Percentiles rank a stretch among this genome's conserved stretches.
Evolutionary conservation across 2,113 vertebrate genomes (phyloP).

Genomic region (Anarhynchus alexandrinus): DNA sequence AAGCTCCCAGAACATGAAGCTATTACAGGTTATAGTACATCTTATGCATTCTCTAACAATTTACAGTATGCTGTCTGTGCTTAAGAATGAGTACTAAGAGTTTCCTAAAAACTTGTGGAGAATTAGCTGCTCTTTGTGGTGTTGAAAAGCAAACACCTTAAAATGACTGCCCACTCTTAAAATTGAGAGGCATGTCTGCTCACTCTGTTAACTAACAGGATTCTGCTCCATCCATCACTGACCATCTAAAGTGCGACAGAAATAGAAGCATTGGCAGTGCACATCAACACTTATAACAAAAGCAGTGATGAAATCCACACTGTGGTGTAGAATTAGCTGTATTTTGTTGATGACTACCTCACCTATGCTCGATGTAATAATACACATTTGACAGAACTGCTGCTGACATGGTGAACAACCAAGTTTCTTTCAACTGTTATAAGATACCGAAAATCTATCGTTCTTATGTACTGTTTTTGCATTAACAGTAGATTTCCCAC

Average conservation of each 20-base stretch:
- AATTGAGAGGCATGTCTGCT: neutral
- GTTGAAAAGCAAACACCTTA: neutral
- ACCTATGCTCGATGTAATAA: neutral
- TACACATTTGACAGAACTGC: neutral
- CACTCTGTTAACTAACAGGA: neutral
- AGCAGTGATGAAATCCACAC: neutral
- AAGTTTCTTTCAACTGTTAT: neutral
- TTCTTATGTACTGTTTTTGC: neutral
- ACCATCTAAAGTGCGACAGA: neutral
- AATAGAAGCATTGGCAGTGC: neutral
- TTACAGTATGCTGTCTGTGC: neutral
- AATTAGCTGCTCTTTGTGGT: neutral
- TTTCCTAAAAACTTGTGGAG: neutral
- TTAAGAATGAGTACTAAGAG: neutral
- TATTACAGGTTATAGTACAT: neutral
- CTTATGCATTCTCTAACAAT: neutral
- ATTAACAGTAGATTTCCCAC: neutral
- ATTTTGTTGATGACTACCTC: neutral
- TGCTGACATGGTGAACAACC: neutral
- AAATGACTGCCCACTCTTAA: neutral
- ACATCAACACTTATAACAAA: neutral
- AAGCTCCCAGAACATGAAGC: neutral
- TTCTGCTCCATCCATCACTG: neutral
- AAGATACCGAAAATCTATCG: neutral
- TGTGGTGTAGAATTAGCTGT: neutral